phyloP scores from a whole-genome alignment of 2,888 invertebrate species.

The Hirtodrosophila alboralis region DNA sequence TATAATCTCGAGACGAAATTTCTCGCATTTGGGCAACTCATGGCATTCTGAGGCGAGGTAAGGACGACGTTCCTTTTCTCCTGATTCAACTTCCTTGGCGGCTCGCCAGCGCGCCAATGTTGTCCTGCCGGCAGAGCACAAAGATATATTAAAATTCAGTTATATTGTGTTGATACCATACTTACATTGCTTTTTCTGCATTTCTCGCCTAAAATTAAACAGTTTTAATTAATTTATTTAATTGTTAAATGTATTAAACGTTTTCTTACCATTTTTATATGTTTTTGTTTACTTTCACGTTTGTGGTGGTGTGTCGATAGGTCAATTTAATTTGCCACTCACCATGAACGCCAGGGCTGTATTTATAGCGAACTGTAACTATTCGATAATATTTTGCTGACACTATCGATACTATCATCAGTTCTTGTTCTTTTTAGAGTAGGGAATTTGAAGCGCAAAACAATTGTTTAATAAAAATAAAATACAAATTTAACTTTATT shows the following conservation, averaged over 20 bases:
- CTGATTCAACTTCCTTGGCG: conserved; percentile 96
- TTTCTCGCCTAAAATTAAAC: conserved; percentile 92
- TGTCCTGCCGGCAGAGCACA: conserved; percentile 86
- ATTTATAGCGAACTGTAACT: neutral
- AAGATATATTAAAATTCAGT: neutral
- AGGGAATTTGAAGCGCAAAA: no score
- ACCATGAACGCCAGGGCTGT: neutral
- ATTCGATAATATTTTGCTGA: no score
- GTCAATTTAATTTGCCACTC: conserved; percentile 26
- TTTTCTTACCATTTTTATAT: conserved; percentile 68
- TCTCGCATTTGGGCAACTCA: conserved; percentile 95
- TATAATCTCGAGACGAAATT: conserved; percentile 98
- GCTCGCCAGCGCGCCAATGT: conserved; percentile 99
- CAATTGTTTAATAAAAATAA: no score
- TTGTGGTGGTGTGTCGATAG: conserved; percentile 36
- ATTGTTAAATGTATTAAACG: conserved; percentile 15
- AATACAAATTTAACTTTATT: no score
- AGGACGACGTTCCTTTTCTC: conserved; percentile 94
- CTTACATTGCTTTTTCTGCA: conserved; percentile 98
- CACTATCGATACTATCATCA: no score
- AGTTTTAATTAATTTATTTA: conserved; percentile 8
- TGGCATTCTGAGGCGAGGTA: conserved; percentile 97
- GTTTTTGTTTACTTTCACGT: conserved; percentile 28
- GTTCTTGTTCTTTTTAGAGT: conserved; percentile 3
- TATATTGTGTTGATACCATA: conserved; percentile 64